Base-by-base conservation (phyloP, 2,797 vertebrate species). In the Lagodon rhomboides region DNA sequence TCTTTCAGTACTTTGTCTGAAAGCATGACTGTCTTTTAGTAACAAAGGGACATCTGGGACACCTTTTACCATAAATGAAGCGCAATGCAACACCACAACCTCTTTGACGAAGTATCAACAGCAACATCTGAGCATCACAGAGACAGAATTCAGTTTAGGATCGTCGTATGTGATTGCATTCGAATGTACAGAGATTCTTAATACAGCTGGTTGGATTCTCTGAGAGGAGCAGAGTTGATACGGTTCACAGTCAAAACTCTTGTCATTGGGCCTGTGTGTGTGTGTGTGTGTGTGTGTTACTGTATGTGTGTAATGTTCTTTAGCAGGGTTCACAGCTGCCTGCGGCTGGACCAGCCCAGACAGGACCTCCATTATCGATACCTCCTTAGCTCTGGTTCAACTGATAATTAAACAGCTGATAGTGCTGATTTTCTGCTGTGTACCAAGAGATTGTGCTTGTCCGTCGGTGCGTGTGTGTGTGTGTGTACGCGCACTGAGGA, bases 401-500 rank as follows among this genome's bases (percentile, higher is more conserved):
- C 79, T 77, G 85, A 82, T 93, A 91, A 92, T 91, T 92, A 90
- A 87, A 89, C 56, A 82, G 78, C 46, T 68, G 65, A 49, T 53
- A 54, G 60, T 68, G 77, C 53, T 68, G 67, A 81, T 85, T 81
- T 68, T 76, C 59, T 72, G 50, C 53, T 77, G 63, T 61, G 44
- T 71, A 73, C 46, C 49, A 41, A 79, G 86, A 82, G 72, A 68
- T 30, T 66, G 17, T 60, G 43, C 9, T 3, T 64, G 44, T 81
- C 22, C 12, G 5, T n/a, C 23, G 20, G 34, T 68, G 64, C 41
- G 50, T n/a, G 34, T 50, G 9, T 44, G 59, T 25, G 51, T 67
- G 63, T 51, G n/a, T 62, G 49, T 16, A 55, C 6, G 22, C 44
- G 53, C 15, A 63, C 15, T 11, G 34, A 59, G 16, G 11, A 58